A percentile compares a stretch with the other conserved stretches of the same genome.
These are phyloP conservation scores for Stenolophus ochropezus DNA, from an alignment of 2,888 invertebrate genomes.

Conservation along the genomic window DNA sequence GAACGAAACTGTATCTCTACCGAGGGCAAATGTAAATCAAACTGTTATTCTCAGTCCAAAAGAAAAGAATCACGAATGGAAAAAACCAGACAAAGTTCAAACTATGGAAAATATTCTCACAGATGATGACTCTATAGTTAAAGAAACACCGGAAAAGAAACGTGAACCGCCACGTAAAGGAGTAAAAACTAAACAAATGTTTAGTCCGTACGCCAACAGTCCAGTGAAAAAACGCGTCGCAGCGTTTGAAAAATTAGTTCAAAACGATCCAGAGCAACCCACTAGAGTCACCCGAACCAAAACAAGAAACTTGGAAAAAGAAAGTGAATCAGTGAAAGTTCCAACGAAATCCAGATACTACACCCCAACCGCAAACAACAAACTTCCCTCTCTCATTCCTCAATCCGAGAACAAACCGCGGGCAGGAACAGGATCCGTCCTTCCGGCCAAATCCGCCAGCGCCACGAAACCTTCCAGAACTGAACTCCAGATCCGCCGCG, in stretches of 20 bases:
- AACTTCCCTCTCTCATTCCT: conserved; percentile 39
- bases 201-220: conserved; percentile 77
- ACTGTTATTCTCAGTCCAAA: conserved; percentile 49
- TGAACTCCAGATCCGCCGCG: conserved; percentile 66
- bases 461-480: conserved; percentile 67
- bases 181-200: conserved; percentile 70
- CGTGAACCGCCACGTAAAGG: conserved; percentile 59
- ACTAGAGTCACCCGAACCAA: conserved; percentile 71
- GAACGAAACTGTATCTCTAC: conserved; percentile 62
- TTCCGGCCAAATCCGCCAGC: conserved; percentile 64
- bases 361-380: conserved; percentile 42
- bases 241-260: conserved; percentile 75
- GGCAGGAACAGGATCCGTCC: conserved; percentile 60
- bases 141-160: conserved; percentile 58
- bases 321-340: neutral
- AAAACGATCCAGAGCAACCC: conserved; percentile 63
- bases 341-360: conserved; percentile 25
- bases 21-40: conserved; percentile 46
- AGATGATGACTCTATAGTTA: conserved; percentile 65
- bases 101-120: conserved; percentile 63
- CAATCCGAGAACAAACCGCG: conserved; percentile 24
- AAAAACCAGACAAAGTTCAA: neutral
- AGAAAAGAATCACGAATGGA: conserved; percentile 34
- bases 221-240: conserved; percentile 78
- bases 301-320: conserved; percentile 66